Evolutionary conservation across 1,140 invertebrate species (phyloP).

Genomic region (Pseudomyrmex dendroicus): DNA sequence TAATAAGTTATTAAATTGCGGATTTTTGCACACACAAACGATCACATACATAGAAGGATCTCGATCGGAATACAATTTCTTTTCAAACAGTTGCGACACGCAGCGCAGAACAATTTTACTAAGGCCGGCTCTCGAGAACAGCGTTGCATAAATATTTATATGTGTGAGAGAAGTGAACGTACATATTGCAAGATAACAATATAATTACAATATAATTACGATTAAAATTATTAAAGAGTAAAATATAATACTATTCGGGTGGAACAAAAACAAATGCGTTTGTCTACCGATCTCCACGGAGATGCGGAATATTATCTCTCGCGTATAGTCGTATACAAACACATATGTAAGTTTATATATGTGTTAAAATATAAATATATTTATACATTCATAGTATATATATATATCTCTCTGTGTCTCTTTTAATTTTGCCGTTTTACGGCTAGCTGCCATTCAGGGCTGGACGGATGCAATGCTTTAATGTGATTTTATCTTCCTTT

Average conservation of each 20-base stretch:
- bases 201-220: constrained; percentile 13
- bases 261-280: background rate
- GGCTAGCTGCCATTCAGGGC: constrained; percentile 80
- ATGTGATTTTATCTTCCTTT: constrained; percentile 64
- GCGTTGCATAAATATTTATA: constrained; percentile 34
- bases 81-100: background rate
- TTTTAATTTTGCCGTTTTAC: constrained; percentile 67
- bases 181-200: constrained; percentile 27
- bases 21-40: background rate
- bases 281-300: constrained; percentile 16
- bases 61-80: background rate
- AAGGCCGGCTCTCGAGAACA: constrained; percentile 19
- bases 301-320: constrained; percentile 51
- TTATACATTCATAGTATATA: constrained; percentile 66
- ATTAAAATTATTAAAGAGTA: constrained; percentile 21
- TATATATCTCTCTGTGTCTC: constrained; percentile 71
- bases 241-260: constrained; percentile 46
- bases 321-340: constrained; percentile 16
- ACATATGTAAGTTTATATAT: constrained; percentile 40
- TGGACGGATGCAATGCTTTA: constrained; percentile 80
- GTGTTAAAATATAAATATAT: constrained; percentile 80
- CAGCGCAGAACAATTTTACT: constrained; percentile 8
- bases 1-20: constrained; percentile 49
- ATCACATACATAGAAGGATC: background rate
- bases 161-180: constrained; percentile 19